A percentile compares a stretch with the other conserved stretches of the same genome.
Conservation (phyloP, 2,797 vertebrate genomes). For the Enteromius afrohamiltoni region DNA sequence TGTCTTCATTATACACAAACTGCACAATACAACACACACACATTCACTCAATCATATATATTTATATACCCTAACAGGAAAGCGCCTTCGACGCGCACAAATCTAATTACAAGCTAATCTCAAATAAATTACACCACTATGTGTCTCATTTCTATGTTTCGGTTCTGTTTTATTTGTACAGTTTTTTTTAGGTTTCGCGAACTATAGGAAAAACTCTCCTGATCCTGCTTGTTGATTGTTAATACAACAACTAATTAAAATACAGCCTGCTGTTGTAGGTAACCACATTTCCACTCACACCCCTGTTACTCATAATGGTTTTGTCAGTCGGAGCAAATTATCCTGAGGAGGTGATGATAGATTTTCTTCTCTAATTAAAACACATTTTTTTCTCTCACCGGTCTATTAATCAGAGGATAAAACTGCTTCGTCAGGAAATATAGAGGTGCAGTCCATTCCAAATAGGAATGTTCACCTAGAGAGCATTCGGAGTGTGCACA, state of each 20-base stretch:
- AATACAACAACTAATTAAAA: constrained; percentile 70
- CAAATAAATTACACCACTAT: constrained; percentile 64
- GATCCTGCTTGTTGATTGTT: constrained; percentile 55
- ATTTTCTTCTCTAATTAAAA: constrained; percentile 71
- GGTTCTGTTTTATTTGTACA: constrained; percentile 35
- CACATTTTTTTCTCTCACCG: constrained; percentile 61
- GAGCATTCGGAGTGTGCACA: constrained; percentile 21
- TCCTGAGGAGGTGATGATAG: constrained; percentile 69
- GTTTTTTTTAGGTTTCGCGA: constrained; percentile 35
- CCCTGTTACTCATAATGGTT: constrained; percentile 67
- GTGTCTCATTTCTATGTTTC: constrained; percentile 44
- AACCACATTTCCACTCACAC: constrained; percentile 68
- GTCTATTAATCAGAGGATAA: constrained; percentile 69
- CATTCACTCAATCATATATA: constrained; percentile 53
- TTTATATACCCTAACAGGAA: constrained; percentile 12
- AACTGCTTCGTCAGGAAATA: constrained; percentile 65
- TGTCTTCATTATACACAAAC: constrained; percentile 82
- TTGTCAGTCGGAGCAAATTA: constrained; percentile 70
- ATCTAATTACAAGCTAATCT: constrained; percentile 75
- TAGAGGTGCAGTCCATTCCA: constrained; percentile 44
- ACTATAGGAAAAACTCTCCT: constrained; percentile 48
- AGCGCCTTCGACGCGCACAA: constrained; percentile 50
- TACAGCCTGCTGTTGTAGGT: constrained; percentile 66
- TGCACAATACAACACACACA: constrained; percentile 73
- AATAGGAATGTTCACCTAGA: constrained; percentile 56